A percentile compares a stretch with the other conserved stretches of the same genome.
These are phyloP conservation scores for Drosophila heteroneura DNA, from an alignment of 2,888 invertebrate species.

Conservation along the genomic window DNA sequence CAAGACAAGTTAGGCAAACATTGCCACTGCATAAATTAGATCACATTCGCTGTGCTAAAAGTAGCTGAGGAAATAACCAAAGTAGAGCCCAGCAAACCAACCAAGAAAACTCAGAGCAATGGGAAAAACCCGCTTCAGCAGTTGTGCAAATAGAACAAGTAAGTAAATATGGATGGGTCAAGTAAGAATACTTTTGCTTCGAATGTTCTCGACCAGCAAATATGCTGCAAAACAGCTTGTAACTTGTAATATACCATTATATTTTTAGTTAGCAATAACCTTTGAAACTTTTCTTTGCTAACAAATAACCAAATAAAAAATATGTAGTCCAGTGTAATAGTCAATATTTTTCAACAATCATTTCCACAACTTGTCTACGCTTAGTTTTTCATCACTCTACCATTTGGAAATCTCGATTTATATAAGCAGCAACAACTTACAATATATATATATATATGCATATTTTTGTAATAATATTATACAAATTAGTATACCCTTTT, in stretches of 20 bases:
- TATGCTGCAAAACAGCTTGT: not conserved
- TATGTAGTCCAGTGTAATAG: too few species aligned
- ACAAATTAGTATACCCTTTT: not conserved
- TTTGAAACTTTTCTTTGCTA: not conserved
- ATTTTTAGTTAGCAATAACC: not conserved
- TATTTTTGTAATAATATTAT: not conserved
- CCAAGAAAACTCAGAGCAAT: slow-evolving; percentile 9
- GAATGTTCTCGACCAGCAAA: not conserved
- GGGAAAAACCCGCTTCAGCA: slow-evolving; percentile 50
- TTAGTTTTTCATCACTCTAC: too few species aligned
- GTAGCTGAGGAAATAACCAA: slow-evolving; percentile 36
- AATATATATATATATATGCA: not conserved
- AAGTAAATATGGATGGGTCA: slow-evolving; percentile 42
- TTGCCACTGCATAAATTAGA: slow-evolving; percentile 47
- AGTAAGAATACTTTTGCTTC: not conserved
- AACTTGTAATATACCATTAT: not conserved
- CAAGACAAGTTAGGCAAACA: slow-evolving; percentile 10
- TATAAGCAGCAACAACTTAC: not conserved
- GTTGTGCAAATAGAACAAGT: slow-evolving; percentile 41
- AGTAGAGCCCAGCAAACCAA: not conserved
- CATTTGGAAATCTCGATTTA: too few species aligned
- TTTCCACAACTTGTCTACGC: too few species aligned
- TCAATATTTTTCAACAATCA: too few species aligned
- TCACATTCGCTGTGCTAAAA: slow-evolving; percentile 26
- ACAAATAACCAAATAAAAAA: too few species aligned